Evolutionary conservation across 1,140 invertebrate species (phyloP), one percentile per base, ranked within the genome.

Genomic region (Leptopilina clavipes): DNA sequence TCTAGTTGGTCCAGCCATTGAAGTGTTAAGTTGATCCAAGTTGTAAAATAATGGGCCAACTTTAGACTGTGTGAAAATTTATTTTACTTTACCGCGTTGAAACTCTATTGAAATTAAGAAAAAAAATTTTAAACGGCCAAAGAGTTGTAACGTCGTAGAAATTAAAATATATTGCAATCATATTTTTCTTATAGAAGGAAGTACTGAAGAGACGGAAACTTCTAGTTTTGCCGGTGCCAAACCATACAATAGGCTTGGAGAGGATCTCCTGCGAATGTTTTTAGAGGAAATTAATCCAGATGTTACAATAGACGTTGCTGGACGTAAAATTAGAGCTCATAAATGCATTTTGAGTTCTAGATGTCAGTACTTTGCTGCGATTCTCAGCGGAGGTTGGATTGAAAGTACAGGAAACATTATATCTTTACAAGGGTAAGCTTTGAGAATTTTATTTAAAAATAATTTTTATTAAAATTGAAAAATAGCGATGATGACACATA

Each of bases 351-450:
- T 97, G 72, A 94, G 95, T 72, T 96, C 96, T 8, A 92, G 97
- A 43, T 97, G 96, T 85, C 95, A 96, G 85, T 98, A 98, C 86
- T 98, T 98, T 90, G 96, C 95, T 7, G 96, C 96, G 40, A 95
- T 97, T 88, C 89, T 98, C 1, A 96, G 95, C 81, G 96, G 96
- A 1, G 94, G 95, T 71, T 96, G 95, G 92, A 92, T 94, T 48
- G 94, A 97, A 83, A 95, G 94, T 84, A 93, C 94, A 65, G 94
- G 94, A 56, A 95, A 96, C 86, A 93, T 95, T 31, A 96, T 98
- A 75, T 94, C 94, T 48, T 88, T 97, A 73, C 94, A 96, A 89
- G 95, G 96, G 92, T 97, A 93, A 90, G 90, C 89, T 75, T 71
- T 72, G 44, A 17, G 18, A 71, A 31, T 75, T 75, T 70, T 56